Evolutionary conservation across 2,113 vertebrate species (phyloP).

Genomic region (Argyrosomus japonicus): DNA sequence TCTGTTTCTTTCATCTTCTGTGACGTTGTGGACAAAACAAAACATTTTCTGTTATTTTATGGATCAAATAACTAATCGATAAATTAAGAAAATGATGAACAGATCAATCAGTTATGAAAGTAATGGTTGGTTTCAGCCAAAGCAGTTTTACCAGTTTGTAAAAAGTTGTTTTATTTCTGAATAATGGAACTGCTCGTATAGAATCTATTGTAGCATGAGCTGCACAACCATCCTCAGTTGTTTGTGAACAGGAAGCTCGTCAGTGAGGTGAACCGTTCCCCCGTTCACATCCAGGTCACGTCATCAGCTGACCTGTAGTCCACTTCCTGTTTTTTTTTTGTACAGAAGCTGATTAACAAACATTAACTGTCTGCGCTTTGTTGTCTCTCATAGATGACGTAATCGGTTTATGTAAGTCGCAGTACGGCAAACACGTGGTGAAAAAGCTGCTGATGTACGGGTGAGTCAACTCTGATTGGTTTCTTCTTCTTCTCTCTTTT

Average conservation of each 20-base stretch:
- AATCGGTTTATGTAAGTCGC: constrained; percentile 91
- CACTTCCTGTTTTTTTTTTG: not conserved
- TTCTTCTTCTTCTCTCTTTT: not conserved
- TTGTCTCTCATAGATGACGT: constrained; percentile 83
- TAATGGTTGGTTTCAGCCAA: too few species aligned
- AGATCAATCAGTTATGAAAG: too few species aligned
- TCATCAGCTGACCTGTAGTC: not conserved
- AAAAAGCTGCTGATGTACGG: constrained; percentile 98
- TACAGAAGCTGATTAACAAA: not conserved
- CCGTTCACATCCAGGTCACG: not conserved
- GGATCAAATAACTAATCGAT: too few species aligned
- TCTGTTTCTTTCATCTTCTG: too few species aligned
- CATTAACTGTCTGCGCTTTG: not conserved
- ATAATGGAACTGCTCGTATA: too few species aligned
- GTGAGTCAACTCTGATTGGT: constrained; percentile 76
- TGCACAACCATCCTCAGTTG: too few species aligned
- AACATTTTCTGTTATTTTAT: too few species aligned
- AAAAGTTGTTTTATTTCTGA: too few species aligned
- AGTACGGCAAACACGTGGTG: constrained; percentile 94
- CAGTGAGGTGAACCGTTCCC: not conserved
- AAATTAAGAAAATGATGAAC: too few species aligned
- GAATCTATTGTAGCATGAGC: too few species aligned
- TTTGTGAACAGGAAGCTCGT: not conserved
- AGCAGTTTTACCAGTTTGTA: too few species aligned
- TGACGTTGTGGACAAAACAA: too few species aligned